These are phyloP conservation scores for Potamilus streckersoni DNA, from an alignment of 1,140 invertebrate genomes.

Conservation along the genomic window DNA sequence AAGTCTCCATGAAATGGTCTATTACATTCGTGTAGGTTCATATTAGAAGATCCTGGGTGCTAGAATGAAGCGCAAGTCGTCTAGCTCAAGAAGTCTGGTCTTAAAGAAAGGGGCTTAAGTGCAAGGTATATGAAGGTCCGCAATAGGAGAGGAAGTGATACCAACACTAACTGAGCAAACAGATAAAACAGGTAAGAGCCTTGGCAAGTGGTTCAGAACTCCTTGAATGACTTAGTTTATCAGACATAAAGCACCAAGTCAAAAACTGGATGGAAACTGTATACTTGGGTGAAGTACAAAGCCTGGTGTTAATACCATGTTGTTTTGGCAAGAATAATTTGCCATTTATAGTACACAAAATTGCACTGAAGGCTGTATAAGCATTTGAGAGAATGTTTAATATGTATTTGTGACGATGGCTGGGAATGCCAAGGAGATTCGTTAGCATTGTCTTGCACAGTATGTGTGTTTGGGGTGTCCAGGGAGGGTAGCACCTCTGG, in stretches of 20 bases:
- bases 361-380: no score
- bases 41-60: constrained; percentile 8
- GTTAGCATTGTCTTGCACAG: no score
- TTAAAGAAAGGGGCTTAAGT: constrained; percentile 21
- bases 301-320: constrained; percentile 22
- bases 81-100: constrained; percentile 9
- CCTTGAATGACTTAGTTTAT: constrained; percentile 2
- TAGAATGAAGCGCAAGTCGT: constrained; percentile 18
- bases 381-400: no score
- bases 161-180: not conserved
- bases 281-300: constrained; percentile 24
- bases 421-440: no score
- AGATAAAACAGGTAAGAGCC: constrained; percentile 9
- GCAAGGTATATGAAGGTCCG: constrained; percentile 6
- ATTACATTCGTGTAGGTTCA: constrained; percentile 9
- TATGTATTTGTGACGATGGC: no score
- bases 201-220: constrained; percentile 3
- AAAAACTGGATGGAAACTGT: constrained; percentile 16
- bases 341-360: constrained; percentile 1
- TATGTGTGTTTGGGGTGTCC: no score
- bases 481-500: no score
- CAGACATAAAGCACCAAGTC: constrained; percentile 2
- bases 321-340: constrained; percentile 7
- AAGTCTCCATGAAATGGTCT: no score
- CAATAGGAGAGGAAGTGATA: not conserved